These are phyloP conservation scores for Catocala fraxini DNA, from an alignment of 2,888 invertebrate species.

Conservation along the genomic window DNA sequence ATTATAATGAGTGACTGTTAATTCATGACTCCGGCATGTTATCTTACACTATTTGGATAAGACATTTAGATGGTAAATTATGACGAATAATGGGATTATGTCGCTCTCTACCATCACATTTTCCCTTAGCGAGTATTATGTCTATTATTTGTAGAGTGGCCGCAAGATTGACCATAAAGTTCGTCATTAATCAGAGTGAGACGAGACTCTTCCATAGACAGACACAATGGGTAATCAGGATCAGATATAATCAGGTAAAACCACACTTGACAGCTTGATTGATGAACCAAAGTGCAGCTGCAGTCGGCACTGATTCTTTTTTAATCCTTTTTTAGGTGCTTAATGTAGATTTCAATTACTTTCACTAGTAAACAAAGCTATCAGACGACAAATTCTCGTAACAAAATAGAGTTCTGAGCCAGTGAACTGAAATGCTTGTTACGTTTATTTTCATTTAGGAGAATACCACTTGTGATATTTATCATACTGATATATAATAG, in stretches of 20 bases:
- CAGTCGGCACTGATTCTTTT: not conserved
- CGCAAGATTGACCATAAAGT: not conserved
- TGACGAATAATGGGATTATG: constrained; percentile 1
- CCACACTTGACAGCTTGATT: constrained; percentile 3
- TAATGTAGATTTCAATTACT: too few species aligned
- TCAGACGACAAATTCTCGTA: too few species aligned
- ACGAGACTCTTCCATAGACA: not conserved
- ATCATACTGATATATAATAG: too few species aligned
- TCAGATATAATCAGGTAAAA: not conserved
- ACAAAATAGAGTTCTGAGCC: too few species aligned
- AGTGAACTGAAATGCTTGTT: too few species aligned
- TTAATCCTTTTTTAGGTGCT: not conserved
- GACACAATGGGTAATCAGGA: constrained; percentile 1
- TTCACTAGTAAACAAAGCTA: too few species aligned
- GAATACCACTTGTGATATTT: too few species aligned
- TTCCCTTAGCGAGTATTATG: not conserved
- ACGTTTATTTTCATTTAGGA: too few species aligned
- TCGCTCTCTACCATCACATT: not conserved
- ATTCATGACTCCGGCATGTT: not conserved
- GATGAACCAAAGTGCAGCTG: not conserved
- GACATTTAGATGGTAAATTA: not conserved
- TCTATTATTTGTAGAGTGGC: not conserved
- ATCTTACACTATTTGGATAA: not conserved
- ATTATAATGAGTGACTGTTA: constrained; percentile 1
- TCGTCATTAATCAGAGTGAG: not conserved